These are phyloP conservation scores for Monomorium pharaonis DNA, from an alignment of 1,140 invertebrate species.

Conservation along the genomic window DNA sequence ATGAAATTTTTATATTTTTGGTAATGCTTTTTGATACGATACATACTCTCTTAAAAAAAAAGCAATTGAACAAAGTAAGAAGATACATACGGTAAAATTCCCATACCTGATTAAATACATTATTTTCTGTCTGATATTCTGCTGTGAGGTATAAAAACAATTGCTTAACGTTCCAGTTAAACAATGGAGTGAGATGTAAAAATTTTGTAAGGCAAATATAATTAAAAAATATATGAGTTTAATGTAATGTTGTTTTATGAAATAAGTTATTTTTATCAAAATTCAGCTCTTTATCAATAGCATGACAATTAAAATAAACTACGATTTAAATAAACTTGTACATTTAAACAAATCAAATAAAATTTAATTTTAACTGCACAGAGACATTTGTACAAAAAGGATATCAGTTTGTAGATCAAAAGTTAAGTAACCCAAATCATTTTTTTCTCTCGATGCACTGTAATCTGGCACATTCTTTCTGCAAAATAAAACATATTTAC, in stretches of 20 bases:
- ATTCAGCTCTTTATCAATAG: not conserved
- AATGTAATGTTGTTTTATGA: not conserved
- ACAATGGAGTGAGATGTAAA: slow-evolving; percentile 92
- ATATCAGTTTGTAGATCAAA: slow-evolving; percentile 97
- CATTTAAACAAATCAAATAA: too few species aligned
- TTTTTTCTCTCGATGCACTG: slow-evolving; percentile 95
- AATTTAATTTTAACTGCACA: not conserved
- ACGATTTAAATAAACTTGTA: not conserved
- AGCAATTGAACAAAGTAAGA: not conserved
- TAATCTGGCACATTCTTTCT: slow-evolving; percentile 99
- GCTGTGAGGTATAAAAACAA: slow-evolving; percentile 98
- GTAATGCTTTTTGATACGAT: too few species aligned
- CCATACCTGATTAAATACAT: slow-evolving; percentile 94
- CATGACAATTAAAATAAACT: not conserved
- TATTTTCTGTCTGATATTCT: slow-evolving; percentile 96
- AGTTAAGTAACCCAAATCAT: slow-evolving; percentile 97
- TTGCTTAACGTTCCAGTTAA: slow-evolving; percentile 99
- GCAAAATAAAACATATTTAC: slow-evolving; percentile 81
- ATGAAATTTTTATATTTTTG: too few species aligned
- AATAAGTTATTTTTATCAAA: not conserved
- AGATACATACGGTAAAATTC: not conserved
- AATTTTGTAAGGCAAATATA: slow-evolving; percentile 72
- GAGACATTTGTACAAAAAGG: slow-evolving; percentile 78
- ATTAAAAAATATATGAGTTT: not conserved
- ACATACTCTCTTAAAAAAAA: too few species aligned